Percentiles rank a stretch among this genome's conserved stretches.
phyloP scores from a whole-genome alignment of 1,140 invertebrate genomes.

The Trissolcus basalis region DNA sequence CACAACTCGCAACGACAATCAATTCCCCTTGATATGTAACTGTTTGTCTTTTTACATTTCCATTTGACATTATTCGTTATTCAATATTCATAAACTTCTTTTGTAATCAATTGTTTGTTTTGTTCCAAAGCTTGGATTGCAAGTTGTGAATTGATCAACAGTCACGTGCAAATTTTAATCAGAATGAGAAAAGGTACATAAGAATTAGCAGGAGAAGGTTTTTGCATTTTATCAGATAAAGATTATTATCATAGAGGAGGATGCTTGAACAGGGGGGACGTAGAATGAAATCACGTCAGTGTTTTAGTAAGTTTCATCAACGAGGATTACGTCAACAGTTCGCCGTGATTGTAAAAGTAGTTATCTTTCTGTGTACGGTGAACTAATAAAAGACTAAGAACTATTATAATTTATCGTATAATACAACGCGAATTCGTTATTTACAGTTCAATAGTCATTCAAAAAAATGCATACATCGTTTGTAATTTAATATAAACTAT shows the following conservation, averaged over 20 bases:
- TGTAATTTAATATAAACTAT: slow-evolving; percentile 29
- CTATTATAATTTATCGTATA: slow-evolving; percentile 51
- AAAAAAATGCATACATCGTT: slow-evolving; percentile 53
- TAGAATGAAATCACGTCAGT: slow-evolving; percentile 19
- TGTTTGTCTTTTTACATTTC: too few relatives aligned
- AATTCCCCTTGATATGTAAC: neutral
- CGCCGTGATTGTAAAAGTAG: slow-evolving; percentile 34
- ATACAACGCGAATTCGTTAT: slow-evolving; percentile 58
- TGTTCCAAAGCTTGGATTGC: slow-evolving; percentile 9
- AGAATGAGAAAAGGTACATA: neutral
- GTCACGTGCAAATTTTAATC: slow-evolving; percentile 5
- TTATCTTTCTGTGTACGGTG: slow-evolving; percentile 31
- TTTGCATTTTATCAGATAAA: slow-evolving; percentile 8
- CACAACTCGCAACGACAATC: slow-evolving; percentile 18
- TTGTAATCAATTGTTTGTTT: too few relatives aligned
- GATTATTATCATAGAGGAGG: slow-evolving; percentile 9
- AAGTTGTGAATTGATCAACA: slow-evolving; percentile 5
- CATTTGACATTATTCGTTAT: too few relatives aligned
- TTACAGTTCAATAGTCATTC: slow-evolving; percentile 61
- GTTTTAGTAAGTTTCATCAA: slow-evolving; percentile 26
- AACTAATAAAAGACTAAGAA: slow-evolving; percentile 42
- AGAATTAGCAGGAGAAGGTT: slow-evolving; percentile 4
- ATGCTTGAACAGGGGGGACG: slow-evolving; percentile 11
- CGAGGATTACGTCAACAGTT: slow-evolving; percentile 43
- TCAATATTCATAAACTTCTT: too few relatives aligned